Base-by-base conservation (phyloP, 2,888 invertebrate genomes). In the Ennomos quercinarius region DNA sequence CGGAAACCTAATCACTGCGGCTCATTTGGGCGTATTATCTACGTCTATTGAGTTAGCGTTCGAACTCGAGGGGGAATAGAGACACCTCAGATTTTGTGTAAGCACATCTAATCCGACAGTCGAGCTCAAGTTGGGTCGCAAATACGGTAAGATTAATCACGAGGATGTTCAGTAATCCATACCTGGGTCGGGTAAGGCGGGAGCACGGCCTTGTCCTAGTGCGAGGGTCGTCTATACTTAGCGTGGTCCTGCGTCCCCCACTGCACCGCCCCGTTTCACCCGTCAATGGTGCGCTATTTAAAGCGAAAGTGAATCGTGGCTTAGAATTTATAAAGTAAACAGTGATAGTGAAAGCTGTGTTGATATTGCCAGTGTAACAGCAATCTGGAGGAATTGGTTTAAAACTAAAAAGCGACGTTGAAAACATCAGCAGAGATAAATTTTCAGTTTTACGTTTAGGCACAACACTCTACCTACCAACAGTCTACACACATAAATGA, bases 211-310 rank as follows among this genome's bases (percentile, higher is more conserved):
- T 91, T 90, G 91, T 76, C 85, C 88, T 64, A 89, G 80, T 86
- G 74, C 77, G 83, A 76, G 83, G 87, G 86, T 77, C 86, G 85
- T 81, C 89, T 91, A 90, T 88, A 81, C 90, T 81, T 90, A 89
- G 89, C 76, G 54, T 76, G 68, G 71, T 71, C 78, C 72, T 72
- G 73, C 74, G 71, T 63, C 71, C 71, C 68, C 62, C 71, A 66
- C 74, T 59, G 73, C 68, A 73, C 70, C 72, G 69, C 72, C 71
- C 68, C 68, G 10, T 67, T 66, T 58, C 73, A 66, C 76, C 80
- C 81, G 81, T 86, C 86, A 85, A 87, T 87, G 84, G 78, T 74
- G 80, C 6, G 27, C 89, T 89, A 90, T 90, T 91, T 86, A 84
- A 73, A 83, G 85, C 77, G 68, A 81, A 76, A 71, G 66, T 72